Conservation (phyloP, 1,140 invertebrate genomes). For the Acromyrmex heyeri region DNA sequence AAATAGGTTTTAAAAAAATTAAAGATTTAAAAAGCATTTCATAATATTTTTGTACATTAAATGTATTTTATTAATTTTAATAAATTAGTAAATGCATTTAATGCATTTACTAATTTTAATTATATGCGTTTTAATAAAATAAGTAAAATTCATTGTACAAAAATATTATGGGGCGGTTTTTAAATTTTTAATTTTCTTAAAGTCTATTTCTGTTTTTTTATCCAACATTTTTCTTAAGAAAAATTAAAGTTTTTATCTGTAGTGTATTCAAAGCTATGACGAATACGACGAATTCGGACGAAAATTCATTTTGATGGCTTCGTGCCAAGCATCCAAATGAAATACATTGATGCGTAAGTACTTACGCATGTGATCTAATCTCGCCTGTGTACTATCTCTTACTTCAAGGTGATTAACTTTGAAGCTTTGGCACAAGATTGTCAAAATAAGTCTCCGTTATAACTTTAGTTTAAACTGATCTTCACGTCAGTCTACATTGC, state of each 20-base stretch:
- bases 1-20: neutral
- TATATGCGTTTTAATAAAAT: no score
- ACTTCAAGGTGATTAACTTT: constrained; percentile 35
- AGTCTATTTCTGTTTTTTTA: neutral
- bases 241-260: neutral
- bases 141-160: no score
- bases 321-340: constrained; percentile 28
- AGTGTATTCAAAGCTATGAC: neutral
- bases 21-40: neutral
- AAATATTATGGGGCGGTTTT: neutral
- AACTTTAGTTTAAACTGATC: constrained; percentile 2
- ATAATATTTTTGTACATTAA: neutral
- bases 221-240: neutral
- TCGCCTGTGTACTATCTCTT: neutral
- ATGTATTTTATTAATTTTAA: neutral
- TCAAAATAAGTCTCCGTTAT: neutral
- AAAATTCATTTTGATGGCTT: constrained; percentile 16
- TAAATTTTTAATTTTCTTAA: neutral
- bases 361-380: constrained; percentile 37
- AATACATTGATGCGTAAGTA: constrained; percentile 35
- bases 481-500: neutral
- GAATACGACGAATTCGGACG: neutral
- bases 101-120: no score
- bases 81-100: no score
- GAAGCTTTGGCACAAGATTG: constrained; percentile 26